Percentiles rank a stretch among this genome's conserved stretches.
phyloP scores from a whole-genome alignment of 2,113 vertebrate species.

The Petromus typicus region DNA sequence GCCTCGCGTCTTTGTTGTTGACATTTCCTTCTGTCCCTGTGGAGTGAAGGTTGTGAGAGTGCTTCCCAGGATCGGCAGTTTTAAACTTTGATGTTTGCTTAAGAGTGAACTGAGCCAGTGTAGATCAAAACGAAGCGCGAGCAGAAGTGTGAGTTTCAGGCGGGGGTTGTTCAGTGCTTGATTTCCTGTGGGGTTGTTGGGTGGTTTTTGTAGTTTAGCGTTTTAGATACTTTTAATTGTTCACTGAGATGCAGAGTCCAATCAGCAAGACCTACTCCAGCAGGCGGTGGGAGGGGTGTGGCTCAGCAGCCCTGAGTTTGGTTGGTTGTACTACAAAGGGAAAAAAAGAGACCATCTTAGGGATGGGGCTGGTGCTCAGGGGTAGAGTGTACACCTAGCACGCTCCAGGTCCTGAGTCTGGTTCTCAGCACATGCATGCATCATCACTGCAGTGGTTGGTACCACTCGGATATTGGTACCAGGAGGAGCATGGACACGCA shows the following conservation, averaged over 20 bases:
- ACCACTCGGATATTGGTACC: neutral
- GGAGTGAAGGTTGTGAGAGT: neutral
- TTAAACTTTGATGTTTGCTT: neutral
- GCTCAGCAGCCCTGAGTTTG: neutral
- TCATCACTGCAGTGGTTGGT: too few relatives aligned
- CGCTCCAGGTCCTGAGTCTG: neutral
- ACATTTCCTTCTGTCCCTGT: neutral
- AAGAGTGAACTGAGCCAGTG: neutral
- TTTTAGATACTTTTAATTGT: neutral
- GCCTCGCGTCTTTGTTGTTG: constrained; percentile 68
- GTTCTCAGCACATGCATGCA: neutral
- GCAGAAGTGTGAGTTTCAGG: neutral
- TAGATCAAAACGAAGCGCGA: neutral
- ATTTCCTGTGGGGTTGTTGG: neutral
- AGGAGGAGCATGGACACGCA: neutral
- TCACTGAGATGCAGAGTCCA: neutral
- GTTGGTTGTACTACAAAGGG: too few relatives aligned
- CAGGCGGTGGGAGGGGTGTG: accelerated
- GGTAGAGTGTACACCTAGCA: neutral
- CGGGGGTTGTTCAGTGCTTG: neutral
- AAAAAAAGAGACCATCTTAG: neutral
- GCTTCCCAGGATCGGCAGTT: neutral
- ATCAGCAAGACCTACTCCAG: neutral
- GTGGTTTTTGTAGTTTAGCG: neutral
- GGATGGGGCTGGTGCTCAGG: neutral